A percentile compares a stretch with the other conserved stretches of the same genome.
Conservation (phyloP, 2,797 vertebrate genomes). For the Urophycis tenuis region DNA sequence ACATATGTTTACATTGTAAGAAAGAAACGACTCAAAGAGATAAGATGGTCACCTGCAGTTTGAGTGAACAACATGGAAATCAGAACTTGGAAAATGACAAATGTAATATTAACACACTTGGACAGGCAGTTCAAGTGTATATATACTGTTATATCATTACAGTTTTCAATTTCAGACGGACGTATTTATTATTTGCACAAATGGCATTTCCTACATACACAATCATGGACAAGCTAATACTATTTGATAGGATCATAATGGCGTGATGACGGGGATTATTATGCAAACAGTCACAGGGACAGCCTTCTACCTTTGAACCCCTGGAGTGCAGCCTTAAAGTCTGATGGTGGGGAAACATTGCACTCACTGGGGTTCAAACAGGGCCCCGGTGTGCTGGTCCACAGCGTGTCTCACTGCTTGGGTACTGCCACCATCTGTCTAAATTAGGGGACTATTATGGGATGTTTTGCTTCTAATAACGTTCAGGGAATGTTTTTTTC, state of each 20-base stretch:
- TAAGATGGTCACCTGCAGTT: no score
- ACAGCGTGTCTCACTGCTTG: no score
- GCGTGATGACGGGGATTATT: slow-evolving; percentile 46
- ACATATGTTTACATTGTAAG: no score
- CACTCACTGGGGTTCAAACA: neutral
- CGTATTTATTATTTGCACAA: neutral
- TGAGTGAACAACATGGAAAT: no score
- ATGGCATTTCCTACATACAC: neutral
- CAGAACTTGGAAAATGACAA: no score
- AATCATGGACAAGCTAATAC: slow-evolving; percentile 42
- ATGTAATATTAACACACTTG: no score
- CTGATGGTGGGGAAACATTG: neutral
- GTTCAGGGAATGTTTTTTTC: neutral
- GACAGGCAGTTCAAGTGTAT: no score
- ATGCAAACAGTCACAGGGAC: slow-evolving; percentile 76
- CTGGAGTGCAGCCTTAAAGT: slow-evolving; percentile 10
- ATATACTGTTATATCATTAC: no score
- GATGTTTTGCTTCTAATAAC: neutral
- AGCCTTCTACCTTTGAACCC: slow-evolving; percentile 61
- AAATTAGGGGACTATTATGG: neutral
- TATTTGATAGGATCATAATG: slow-evolving; percentile 43
- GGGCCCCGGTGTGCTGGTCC: neutral
- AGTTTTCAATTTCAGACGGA: no score
- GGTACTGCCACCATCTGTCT: no score
- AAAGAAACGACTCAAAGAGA: no score